Percentiles rank a stretch among this genome's conserved stretches.
Evolutionary conservation across 2,113 vertebrate genomes (phyloP).

Genomic region (Tenrec ecaudatus): DNA sequence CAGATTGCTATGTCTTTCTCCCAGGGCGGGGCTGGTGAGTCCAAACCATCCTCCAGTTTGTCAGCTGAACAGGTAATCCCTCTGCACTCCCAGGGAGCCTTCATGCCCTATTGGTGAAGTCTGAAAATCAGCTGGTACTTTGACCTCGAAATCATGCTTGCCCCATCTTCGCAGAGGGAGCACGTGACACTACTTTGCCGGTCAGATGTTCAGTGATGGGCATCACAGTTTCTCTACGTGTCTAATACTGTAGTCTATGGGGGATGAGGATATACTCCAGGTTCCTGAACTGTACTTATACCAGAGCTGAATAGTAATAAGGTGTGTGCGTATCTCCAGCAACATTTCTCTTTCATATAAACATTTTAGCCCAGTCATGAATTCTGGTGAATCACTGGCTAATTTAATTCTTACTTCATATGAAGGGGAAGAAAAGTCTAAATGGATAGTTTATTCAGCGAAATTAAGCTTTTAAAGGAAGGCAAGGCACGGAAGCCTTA

Average conservation of each 20-base stretch:
- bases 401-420: slow-evolving; percentile 35
- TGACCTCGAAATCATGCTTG: not conserved
- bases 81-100: not conserved
- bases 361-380: not conserved
- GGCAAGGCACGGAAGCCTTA: not conserved
- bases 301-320: not conserved
- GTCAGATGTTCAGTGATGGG: not conserved
- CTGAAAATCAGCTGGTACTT: not conserved
- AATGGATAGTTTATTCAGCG: not conserved
- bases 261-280: not conserved
- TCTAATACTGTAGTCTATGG: not conserved
- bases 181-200: not conserved
- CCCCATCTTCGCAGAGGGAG: not conserved
- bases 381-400: not conserved
- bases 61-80: not conserved
- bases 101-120: not conserved
- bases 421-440: not conserved
- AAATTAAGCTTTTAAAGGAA: slow-evolving; percentile 38
- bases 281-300: not conserved
- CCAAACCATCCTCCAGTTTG: not conserved
- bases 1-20: not conserved
- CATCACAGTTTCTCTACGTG: not conserved
- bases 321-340: not conserved
- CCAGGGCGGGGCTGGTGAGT: not conserved
- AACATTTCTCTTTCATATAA: not conserved